phyloP scores from a whole-genome alignment of 2,113 vertebrate genomes.

The Glareola pratincola region DNA sequence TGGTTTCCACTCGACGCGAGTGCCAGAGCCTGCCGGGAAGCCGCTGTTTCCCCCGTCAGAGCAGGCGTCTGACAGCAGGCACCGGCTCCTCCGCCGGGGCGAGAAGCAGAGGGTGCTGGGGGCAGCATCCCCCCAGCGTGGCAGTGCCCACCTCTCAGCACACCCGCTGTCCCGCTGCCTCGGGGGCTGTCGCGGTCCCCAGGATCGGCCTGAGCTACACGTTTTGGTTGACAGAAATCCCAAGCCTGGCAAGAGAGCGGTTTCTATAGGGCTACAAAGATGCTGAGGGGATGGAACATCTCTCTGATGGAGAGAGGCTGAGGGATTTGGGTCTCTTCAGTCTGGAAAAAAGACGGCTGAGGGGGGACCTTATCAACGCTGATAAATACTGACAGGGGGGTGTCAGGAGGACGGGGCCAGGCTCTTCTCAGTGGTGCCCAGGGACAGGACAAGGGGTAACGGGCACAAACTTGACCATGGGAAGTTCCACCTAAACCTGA shows the following conservation, averaged over 20 bases:
- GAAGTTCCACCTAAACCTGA: too few species aligned
- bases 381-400: too few species aligned
- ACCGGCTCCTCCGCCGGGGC: accelerated
- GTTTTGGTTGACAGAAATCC: neutral
- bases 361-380: too few species aligned
- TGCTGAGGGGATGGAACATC: too few species aligned
- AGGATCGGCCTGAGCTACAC: neutral
- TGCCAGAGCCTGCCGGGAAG: accelerated
- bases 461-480: too few species aligned
- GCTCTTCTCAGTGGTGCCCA: too few species aligned
- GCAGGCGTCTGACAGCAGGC: neutral
- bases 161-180: neutral
- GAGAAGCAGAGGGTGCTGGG: neutral
- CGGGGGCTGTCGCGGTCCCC: accelerated
- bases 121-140: neutral
- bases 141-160: neutral
- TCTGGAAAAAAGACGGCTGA: too few species aligned
- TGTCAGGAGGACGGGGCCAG: too few species aligned
- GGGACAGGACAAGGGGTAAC: too few species aligned
- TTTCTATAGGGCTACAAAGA: too few species aligned
- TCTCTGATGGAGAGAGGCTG: too few species aligned
- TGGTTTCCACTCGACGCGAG: accelerated
- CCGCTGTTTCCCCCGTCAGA: neutral
- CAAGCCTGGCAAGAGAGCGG: accelerated
- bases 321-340: too few species aligned